Percentiles rank a stretch among this genome's conserved stretches.
Evolutionary conservation across 2,113 vertebrate genomes (phyloP).

Genomic region (Nymphicus hollandicus): DNA sequence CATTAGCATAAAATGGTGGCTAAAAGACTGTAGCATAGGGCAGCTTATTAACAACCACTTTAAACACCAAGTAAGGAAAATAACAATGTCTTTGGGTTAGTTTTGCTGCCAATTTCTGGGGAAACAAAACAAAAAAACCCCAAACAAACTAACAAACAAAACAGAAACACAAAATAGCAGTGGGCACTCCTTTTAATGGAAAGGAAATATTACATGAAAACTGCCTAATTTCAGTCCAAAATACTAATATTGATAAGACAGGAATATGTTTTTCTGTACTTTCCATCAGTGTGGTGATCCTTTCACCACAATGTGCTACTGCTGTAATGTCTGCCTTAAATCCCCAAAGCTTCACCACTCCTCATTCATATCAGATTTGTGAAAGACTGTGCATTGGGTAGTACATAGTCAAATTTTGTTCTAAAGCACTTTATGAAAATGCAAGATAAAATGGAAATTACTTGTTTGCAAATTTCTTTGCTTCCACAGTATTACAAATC

Average conservation of each 20-base stretch:
- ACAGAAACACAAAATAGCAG: not conserved
- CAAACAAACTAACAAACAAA: not conserved
- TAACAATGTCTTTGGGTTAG: not conserved
- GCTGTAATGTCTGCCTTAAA: not conserved
- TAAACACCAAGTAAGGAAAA: not conserved
- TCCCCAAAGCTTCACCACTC: not conserved
- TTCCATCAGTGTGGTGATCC: conserved; percentile 21
- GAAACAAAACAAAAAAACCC: not conserved
- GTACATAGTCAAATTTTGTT: not conserved
- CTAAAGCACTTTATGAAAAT: not conserved
- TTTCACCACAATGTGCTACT: not conserved
- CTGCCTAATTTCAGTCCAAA: not conserved
- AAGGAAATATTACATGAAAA: not conserved
- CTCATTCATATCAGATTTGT: not conserved
- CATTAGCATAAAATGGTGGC: not conserved
- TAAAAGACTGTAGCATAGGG: not conserved
- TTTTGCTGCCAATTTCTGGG: not conserved
- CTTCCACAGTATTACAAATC: not conserved
- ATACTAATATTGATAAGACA: not conserved
- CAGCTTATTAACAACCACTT: not conserved
- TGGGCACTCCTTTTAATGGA: not conserved
- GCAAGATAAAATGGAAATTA: not conserved
- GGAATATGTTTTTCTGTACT: conserved; percentile 9
- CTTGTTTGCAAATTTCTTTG: conserved; percentile 8
- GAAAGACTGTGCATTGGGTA: not conserved